A percentile compares a stretch with the other conserved stretches of the same genome.
Evolutionary conservation across 2,888 invertebrate genomes (phyloP).

Genomic region (Euplexia lucipara): DNA sequence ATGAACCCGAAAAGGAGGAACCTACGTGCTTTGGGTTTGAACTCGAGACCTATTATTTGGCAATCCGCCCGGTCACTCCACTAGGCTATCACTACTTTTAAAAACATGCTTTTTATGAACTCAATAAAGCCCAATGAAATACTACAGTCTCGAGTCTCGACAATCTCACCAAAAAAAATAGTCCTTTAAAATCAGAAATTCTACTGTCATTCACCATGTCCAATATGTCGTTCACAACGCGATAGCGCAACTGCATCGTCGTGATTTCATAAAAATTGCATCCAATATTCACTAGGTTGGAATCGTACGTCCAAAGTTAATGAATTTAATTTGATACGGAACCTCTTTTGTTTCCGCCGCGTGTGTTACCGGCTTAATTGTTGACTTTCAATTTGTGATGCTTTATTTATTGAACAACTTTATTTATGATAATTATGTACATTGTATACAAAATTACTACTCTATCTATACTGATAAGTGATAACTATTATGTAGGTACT

Average conservation of each 20-base stretch:
- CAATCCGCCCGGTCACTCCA: too few relatives aligned
- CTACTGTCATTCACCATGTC: constrained; percentile 53
- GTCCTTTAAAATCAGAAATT: constrained; percentile 38
- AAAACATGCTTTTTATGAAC: too few relatives aligned
- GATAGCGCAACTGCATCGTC: constrained; percentile 53
- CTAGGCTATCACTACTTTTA: too few relatives aligned
- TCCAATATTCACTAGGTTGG: constrained; percentile 45
- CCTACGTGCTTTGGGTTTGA: too few relatives aligned
- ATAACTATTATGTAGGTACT: too few relatives aligned
- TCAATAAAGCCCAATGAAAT: constrained; percentile 15
- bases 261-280: constrained; percentile 52
- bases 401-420: too few relatives aligned
- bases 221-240: constrained; percentile 53
- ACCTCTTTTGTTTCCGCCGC: constrained; percentile 25
- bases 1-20: too few relatives aligned
- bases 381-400: constrained; percentile 49
- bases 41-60: too few relatives aligned
- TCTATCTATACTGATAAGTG: too few relatives aligned
- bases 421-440: too few relatives aligned
- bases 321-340: constrained; percentile 55
- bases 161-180: constrained; percentile 37
- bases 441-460: too few relatives aligned
- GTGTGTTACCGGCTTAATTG: constrained; percentile 48
- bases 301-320: constrained; percentile 45
- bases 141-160: constrained; percentile 2